Evolutionary conservation across 2,113 vertebrate species (phyloP), one percentile per base, ranked within the genome.

Genomic region (Irena cyanogastra): DNA sequence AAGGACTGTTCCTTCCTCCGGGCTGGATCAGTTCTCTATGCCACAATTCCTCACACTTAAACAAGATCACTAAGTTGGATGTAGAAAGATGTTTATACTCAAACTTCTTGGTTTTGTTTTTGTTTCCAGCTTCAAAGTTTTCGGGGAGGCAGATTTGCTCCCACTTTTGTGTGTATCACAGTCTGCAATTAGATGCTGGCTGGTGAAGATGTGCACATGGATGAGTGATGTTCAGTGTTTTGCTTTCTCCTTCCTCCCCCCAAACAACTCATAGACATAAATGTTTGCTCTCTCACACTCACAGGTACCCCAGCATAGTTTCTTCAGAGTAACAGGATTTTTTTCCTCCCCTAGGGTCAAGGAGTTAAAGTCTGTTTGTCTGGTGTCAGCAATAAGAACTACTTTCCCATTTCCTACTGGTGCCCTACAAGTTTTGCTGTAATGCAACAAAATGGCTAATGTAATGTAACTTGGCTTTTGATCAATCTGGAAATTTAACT

Each of bases 311-410:
- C 17, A 37, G 16, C 1, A 2, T 5, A 59, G 13, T 45, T 76
- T 91, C 33, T 71, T n/a, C 41, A 59, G 28, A 70, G 16, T 13
- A 75, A 42, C 4, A 18, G 7, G 5, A 44, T 31, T 23, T 24
- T 24, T n/a, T 10, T 2, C 11, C 4, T 7, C 8, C 2, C 1
- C 7, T 2, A 57, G 8, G 22, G 20, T 53, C 13, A 77, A 75
- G 50, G 63, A 52, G 13, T 19, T 71, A 37, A 91, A 85, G 28
- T 35, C 24, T 44, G 39, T 70, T 28, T 44, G 11, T 17, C 28
- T 37, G 35, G 16, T 57, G 57, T 64, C 4, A 3, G 52, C 30
- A 60, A 77, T 16, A 84, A 72, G 76, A 61, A 27, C 6, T 13
- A 23, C 42, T 35, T 84, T 39, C 24, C 70, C 8, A 13, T 31